Evolutionary conservation across 2,888 invertebrate genomes (phyloP), one percentile per base, ranked within the genome.

Genomic region (Hyposoter dolosus): DNA sequence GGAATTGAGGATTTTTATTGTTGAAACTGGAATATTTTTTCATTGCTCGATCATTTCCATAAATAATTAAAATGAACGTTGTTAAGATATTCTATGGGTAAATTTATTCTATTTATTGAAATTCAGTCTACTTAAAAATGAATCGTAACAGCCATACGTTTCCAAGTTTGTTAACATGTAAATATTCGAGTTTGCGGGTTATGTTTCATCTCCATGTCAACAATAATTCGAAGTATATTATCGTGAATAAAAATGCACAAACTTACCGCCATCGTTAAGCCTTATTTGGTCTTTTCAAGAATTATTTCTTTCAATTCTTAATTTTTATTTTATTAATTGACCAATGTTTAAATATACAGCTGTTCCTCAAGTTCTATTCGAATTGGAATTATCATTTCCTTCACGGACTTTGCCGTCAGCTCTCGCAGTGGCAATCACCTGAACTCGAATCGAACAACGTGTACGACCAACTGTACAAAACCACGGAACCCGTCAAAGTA

Each of bases 261-360:
- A 74, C 83, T 72, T 74, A 86, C 86, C 56, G 86, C 86, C 86
- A 86, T 86, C 53, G 56, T 19, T 75, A 63, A 47, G 53, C 0
- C 28, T 17, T 28, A 3, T 28, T 35, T 72, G 17, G 17, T 72
- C 40, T 50, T 60, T 35, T 5, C 28, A 47, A 28, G 40, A 28
- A 47, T 56, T 28, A 19, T 45, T 72, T 7, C 23, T 50, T 72
- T 47, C 15, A n/a, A 50, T n/a, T 28, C 15, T 23, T 1, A 32
- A 19, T 45, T 69, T 47, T 50, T 68, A 77, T 71, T 56, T 45
- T 69, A 47, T 28, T 1, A 65, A 60, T 71, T 19, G 17, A 60
- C 12, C 5, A 19, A 43, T 80, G 35, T 47, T 50, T 40, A 32
- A 40, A 65, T 65, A 50, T 72, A 72, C 60, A 23, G 65, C 43